A percentile compares a stretch with the other conserved stretches of the same genome.
These are phyloP conservation scores for Vidua macroura DNA, from an alignment of 2,113 vertebrate genomes.

Conservation along the genomic window DNA sequence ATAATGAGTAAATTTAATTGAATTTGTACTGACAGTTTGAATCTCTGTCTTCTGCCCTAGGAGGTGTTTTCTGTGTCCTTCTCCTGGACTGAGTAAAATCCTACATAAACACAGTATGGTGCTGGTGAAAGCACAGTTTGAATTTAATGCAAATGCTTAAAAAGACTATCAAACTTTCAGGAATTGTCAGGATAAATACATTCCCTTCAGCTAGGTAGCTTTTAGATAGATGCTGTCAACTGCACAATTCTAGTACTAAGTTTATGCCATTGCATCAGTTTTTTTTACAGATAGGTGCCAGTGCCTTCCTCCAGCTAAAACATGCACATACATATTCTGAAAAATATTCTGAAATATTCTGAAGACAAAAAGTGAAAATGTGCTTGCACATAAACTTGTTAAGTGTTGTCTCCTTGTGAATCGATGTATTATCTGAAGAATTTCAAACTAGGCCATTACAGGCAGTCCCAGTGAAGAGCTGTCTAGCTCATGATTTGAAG, in stretches of 20 bases:
- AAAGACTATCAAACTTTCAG: background rate
- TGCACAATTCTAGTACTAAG: background rate
- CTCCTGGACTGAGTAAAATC: background rate
- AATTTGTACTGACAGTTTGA: background rate
- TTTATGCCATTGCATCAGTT: background rate
- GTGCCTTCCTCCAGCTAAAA: background rate
- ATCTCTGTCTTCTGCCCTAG: background rate
- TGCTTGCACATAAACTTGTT: background rate
- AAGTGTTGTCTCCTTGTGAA: background rate
- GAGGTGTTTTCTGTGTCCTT: background rate
- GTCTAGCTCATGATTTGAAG: background rate
- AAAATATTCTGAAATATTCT: background rate
- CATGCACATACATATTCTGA: background rate
- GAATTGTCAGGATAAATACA: background rate
- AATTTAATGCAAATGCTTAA: background rate
- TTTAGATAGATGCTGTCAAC: background rate
- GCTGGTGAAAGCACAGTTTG: background rate
- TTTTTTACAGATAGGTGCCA: background rate
- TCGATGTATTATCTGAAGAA: background rate
- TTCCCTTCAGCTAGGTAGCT: rapidly evolving
- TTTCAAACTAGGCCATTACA: background rate
- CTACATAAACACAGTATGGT: background rate
- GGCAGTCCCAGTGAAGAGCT: background rate
- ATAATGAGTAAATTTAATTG: background rate
- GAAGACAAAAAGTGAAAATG: background rate